These are phyloP conservation scores for Rhinogobio ventralis DNA, from an alignment of 2,797 vertebrate species.

Conservation along the genomic window DNA sequence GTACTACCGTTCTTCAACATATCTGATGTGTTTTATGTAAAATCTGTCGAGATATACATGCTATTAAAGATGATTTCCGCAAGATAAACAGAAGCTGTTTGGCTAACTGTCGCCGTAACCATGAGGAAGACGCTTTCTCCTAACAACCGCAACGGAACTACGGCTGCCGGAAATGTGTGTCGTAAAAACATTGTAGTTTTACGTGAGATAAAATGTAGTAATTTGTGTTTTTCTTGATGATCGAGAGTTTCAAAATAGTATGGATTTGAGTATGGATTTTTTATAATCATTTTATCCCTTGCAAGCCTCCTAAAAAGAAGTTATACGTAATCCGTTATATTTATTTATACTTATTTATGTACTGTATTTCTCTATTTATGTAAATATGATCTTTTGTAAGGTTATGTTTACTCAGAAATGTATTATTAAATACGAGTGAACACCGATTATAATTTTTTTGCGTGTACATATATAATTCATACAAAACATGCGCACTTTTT, in stretches of 20 bases:
- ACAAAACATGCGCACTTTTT: not conserved
- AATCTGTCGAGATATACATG: not conserved
- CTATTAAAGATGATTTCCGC: not conserved
- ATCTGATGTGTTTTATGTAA: not conserved
- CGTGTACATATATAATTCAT: not conserved
- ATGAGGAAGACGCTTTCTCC: conserved; percentile 63
- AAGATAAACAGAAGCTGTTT: not conserved
- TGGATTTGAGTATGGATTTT: not conserved
- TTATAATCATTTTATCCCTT: not conserved
- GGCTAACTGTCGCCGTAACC: conserved; percentile 65
- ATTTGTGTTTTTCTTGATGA: not conserved
- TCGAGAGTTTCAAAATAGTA: not conserved
- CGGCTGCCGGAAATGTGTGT: conserved; percentile 59
- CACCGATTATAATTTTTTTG: not conserved
- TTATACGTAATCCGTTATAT: not conserved
- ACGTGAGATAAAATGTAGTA: not conserved
- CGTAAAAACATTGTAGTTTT: conserved; percentile 55
- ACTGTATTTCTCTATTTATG: not conserved
- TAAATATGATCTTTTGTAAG: not conserved
- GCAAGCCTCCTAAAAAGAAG: not conserved
- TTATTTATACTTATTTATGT: not conserved
- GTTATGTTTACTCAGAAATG: not conserved
- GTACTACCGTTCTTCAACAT: not conserved
- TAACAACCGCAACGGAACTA: conserved; percentile 57
- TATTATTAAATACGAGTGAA: not conserved